Evolutionary conservation across 2,113 vertebrate genomes (phyloP).

Genomic region (Copsychus sechellarum): DNA sequence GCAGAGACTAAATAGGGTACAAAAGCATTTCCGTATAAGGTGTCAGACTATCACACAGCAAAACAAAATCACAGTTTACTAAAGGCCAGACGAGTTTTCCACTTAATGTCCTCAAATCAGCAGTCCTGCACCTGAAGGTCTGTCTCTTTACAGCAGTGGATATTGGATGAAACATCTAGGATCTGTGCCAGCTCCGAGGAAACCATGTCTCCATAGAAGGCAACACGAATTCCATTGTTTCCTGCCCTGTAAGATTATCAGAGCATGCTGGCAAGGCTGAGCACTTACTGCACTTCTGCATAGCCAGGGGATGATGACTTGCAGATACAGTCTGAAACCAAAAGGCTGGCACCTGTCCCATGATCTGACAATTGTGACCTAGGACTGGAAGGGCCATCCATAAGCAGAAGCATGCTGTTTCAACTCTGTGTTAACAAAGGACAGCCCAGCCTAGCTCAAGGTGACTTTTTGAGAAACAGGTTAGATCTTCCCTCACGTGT

Average conservation of each 20-base stretch:
- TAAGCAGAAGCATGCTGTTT: neutral
- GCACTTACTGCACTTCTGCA: neutral
- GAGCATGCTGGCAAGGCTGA: neutral
- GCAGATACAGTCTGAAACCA: neutral
- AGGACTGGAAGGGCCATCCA: neutral
- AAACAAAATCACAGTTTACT: neutral
- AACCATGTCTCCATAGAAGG: neutral
- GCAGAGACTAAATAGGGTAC: neutral
- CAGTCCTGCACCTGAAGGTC: neutral
- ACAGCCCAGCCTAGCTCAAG: neutral
- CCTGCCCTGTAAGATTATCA: neutral
- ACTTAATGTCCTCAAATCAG: neutral
- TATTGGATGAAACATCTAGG: neutral
- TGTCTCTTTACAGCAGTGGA: neutral
- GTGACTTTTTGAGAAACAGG: neutral
- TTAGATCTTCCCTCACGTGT: neutral
- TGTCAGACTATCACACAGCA: neutral
- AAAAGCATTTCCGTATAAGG: neutral
- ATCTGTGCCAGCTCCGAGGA: neutral
- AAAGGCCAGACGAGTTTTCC: neutral
- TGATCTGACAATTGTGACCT: neutral
- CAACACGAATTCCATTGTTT: neutral
- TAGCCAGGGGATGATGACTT: accelerated
- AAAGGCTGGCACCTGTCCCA: neutral
- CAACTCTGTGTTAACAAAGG: neutral